Base-by-base conservation (phyloP, 2,888 invertebrate species). In the Serripes groenlandicus region DNA sequence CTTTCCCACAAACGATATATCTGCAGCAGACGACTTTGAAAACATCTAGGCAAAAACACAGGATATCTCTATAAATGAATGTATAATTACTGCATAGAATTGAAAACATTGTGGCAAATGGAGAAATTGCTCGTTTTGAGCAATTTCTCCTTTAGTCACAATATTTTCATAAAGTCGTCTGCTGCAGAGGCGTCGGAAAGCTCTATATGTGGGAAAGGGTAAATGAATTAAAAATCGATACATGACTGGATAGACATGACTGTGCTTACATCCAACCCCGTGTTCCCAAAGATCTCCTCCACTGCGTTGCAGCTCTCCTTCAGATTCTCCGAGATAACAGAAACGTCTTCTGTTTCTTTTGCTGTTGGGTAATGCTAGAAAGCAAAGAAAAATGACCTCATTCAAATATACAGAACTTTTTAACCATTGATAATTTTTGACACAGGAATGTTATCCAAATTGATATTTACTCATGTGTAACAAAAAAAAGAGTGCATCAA, bases 251-350 rank as follows among this genome's bases (percentile, higher is more conserved):
- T n/a, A n/a, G n/a, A n/a, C n/a, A n/a, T n/a, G n/a, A 42, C 42
- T 11, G 7, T 23, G 26, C 83, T 64, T 76, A 86, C 86, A 78
- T 81, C 81, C 0, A 86, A 52, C 11, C 75, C 49, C 3, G 79
- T 70, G 30, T 66, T 73, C 4, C 84, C 84, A 64, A 84, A 86
- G 7, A 86, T 71, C n/a, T 86, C 86, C 32, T 82, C 82, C 9
- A 86, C 58, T 26, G 73, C 42, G 42, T 75, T 79, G 9, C 77
- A 78, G 21, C 80, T 84, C 68, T 86, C 86, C 52, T 84, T 86
- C 78, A 86, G 52, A 37, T 37, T 80, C n/a, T 86, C 86, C 3
- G 86, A 79, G 11, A 86, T 79, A 0, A 75, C 21, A n/a, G 34
- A 76, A 5, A 26, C 21, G 15, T 78, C 80, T 3, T 71, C 69